Base-by-base conservation (phyloP, 2,888 invertebrate genomes). In the Molanna angustata region DNA sequence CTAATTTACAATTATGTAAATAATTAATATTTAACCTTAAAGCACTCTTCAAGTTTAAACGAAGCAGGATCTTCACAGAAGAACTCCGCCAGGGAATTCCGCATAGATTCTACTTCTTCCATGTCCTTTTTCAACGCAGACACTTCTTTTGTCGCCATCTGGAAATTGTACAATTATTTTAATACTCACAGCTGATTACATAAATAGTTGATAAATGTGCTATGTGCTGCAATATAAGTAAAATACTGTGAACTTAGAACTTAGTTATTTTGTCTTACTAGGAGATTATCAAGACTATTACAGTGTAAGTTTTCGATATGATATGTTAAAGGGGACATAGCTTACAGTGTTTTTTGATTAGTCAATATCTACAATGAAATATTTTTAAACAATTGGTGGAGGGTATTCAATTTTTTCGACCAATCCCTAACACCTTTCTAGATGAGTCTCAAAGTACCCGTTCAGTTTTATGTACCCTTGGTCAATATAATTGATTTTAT, bases 41-140 rank as follows among this genome's bases (percentile, higher is more conserved):
- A 92, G 66, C 95, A 95, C 68, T 97, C 96, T 68, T 97, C 95
- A 33, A 97, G 76, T 69, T 94, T 94, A 68, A 97, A 97, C 0
- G 88, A 82, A 46, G 82, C 84, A 0, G 85, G 80, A 65, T 96
- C 95, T 70, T 97, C 97, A 70, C 96, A 97, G 73, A 97, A 95
- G 74, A 95, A 96, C 46, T 91, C 89, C 0, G 94, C 86, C 32
- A 97, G 75, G 57, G 90, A 86, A 59, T 82, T 82, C 21, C 94
- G 81, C 54, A 92, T 82, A 14, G 79, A 79, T 61, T 94, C 93
- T 16, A 96, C 83, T 64, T 91, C 88, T 52, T 85, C 83, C 82
- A 94, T 85, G 61, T 88, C 88, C 49, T 84, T 80, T 65, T 90
- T 87, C 33, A 93, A 72, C 31, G 84, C 85, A 7, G 82, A 73